Evolutionary conservation across 2,113 vertebrate genomes (phyloP), one percentile per base, ranked within the genome.

Genomic region (Serilophus lunatus): DNA sequence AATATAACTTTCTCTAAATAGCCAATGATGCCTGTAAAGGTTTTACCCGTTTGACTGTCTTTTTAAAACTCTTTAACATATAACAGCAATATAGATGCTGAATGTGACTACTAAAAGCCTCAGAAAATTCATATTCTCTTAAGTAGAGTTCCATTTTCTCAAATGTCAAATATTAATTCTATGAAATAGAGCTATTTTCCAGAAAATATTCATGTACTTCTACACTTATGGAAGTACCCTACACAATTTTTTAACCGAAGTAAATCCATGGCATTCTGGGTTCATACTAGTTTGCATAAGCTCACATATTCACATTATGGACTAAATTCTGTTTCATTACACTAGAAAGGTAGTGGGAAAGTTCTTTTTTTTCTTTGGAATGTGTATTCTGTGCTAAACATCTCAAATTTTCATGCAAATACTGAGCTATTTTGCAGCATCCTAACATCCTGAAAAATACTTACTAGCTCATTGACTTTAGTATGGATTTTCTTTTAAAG

Each of bases 1-100:
- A 91, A 72, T 72, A 79, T 38, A 85, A 90, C 72, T 91, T 94
- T 91, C 61, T 85, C 82, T 64, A 79, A 90, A 82, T 53, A 87
- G 57, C 31, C 35, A 47, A 69, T 18, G 70, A 72, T 79, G 53
- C 31, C 26, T 82, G n/a, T 91, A 85, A 96, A 89, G 53, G 28
- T 72, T 88, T 72, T 92, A 81, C 23, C 77, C 71, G 59, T 74
- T 86, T 83, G 45, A 65, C 36, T 80, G 24, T 88, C 59, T 36
- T 72, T 91, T 76, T 82, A 10, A 57, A 82, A 42, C 25, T 26
- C 69, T 69, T 28, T 63, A 56, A 90, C 4, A 0, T 44, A 10
- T 31, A 84, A 80, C 18, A 81, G 47, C 74, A 71, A 83, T 66
- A 57, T 16, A 28, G 26, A 75, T 83, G 47, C 9, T 61, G 45